phyloP scores from a whole-genome alignment of 2,797 vertebrate species.

The Anniella stebbinsi region DNA sequence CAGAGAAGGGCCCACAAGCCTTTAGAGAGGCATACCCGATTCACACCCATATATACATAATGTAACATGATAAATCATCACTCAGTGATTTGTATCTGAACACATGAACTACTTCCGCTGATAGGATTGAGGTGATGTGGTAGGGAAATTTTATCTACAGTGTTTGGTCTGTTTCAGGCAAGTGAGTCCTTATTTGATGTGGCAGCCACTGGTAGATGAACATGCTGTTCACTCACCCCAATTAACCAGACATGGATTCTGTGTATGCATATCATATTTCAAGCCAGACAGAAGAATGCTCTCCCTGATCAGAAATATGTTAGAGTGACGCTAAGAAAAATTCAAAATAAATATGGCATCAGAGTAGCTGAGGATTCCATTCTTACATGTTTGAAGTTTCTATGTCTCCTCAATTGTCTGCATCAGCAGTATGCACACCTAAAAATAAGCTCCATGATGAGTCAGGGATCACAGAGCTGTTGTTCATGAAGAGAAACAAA shows the following conservation, averaged over 20 bases:
- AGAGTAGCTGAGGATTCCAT: not conserved
- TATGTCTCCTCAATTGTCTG: constrained; percentile 4
- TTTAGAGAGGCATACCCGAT: not conserved
- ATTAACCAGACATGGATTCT: not conserved
- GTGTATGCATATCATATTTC: not conserved
- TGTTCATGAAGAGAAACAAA: constrained; percentile 28
- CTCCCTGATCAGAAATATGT: not conserved
- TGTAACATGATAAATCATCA: not conserved
- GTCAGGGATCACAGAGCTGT: too few species aligned
- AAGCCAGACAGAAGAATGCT: not conserved
- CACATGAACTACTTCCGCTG: not conserved
- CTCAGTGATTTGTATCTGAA: not conserved
- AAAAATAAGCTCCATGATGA: not conserved
- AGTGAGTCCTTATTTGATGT: not conserved
- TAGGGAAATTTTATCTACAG: not conserved
- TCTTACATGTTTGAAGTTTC: not conserved
- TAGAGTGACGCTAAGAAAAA: not conserved
- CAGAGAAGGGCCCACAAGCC: not conserved
- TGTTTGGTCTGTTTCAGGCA: not conserved
- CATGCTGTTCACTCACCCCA: constrained; percentile 1
- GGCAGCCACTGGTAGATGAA: not conserved
- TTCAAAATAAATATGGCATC: not conserved
- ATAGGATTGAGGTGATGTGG: not conserved
- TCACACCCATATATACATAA: not conserved
- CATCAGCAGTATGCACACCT: not conserved